Evolutionary conservation across 30 jellyfish, hydroid and myxozoan species (phyloP).

Genomic region (Aurelia aurita): DNA sequence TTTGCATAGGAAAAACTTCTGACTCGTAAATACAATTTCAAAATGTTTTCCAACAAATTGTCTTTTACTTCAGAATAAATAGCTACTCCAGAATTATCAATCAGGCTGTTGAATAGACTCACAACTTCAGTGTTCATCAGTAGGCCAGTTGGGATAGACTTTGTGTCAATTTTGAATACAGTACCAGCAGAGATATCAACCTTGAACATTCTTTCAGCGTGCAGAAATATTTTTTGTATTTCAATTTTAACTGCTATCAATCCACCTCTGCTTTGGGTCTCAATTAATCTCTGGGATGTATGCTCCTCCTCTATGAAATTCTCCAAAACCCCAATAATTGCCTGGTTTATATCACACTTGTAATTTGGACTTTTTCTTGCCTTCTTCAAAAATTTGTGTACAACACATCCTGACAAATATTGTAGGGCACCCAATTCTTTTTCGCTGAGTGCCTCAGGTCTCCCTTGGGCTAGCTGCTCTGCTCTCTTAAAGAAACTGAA

Average conservation of each 20-base stretch:
- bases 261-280: slow-evolving; percentile 25
- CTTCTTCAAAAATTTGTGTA: slow-evolving; percentile 5
- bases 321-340: slow-evolving; percentile 2
- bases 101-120: slow-evolving; percentile 17
- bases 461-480: not conserved
- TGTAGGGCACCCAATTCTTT: not conserved
- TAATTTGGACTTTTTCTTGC: slow-evolving; percentile 14
- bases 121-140: slow-evolving; percentile 20
- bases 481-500: not conserved
- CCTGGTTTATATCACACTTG: slow-evolving; percentile 5
- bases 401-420: slow-evolving; percentile 16
- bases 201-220: slow-evolving; percentile 11
- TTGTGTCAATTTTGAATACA: not conserved
- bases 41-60: slow-evolving; percentile 27
- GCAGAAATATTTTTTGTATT: not conserved
- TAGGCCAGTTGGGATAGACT: slow-evolving; percentile 4
- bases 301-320: slow-evolving; percentile 7
- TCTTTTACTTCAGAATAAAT: slow-evolving; percentile 14
- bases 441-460: not conserved
- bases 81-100: slow-evolving; percentile 9
- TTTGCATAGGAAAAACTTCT: slow-evolving; percentile 25
- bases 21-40: slow-evolving; percentile 30
- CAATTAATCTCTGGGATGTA: slow-evolving; percentile 29
- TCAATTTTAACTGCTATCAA: slow-evolving; percentile 16
- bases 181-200: not conserved